phyloP scores from a whole-genome alignment of 2,888 invertebrate genomes.

The Empis stercorea region DNA sequence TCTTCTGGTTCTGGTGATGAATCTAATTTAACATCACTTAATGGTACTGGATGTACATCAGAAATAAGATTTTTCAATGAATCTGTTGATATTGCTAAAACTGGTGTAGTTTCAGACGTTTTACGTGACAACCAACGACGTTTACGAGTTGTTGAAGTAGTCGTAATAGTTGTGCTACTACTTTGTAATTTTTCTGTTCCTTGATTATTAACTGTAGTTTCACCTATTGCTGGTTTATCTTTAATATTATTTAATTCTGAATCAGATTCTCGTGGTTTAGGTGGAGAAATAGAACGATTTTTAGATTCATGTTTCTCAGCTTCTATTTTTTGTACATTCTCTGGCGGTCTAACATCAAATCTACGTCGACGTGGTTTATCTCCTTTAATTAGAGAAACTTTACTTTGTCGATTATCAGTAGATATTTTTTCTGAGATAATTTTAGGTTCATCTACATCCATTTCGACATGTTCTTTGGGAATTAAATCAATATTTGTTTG shows the following conservation, averaged over 20 bases:
- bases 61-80: slow-evolving; percentile 54
- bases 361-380: not conserved
- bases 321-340: not conserved
- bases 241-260: not conserved
- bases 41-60: slow-evolving; percentile 45
- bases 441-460: slow-evolving; percentile 17
- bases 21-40: slow-evolving; percentile 41
- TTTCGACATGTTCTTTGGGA: slow-evolving; percentile 11
- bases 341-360: not conserved
- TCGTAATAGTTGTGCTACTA: slow-evolving; percentile 13
- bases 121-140: slow-evolving; percentile 36
- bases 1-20: slow-evolving; percentile 34
- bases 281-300: not conserved
- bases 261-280: not conserved
- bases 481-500: slow-evolving; percentile 6
- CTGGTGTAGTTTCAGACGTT: slow-evolving; percentile 40
- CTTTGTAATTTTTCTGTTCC: slow-evolving; percentile 30
- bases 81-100: slow-evolving; percentile 60
- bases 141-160: slow-evolving; percentile 32
- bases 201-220: slow-evolving; percentile 11
- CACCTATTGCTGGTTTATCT: not conserved
- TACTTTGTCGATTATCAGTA: no score
- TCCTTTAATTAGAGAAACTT: not conserved
- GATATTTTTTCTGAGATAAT: slow-evolving; percentile 6
- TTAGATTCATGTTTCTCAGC: not conserved